A percentile compares a stretch with the other conserved stretches of the same genome.
These are phyloP conservation scores for Prunella strophiata DNA, from an alignment of 2,797 vertebrate genomes.

Conservation along the genomic window DNA sequence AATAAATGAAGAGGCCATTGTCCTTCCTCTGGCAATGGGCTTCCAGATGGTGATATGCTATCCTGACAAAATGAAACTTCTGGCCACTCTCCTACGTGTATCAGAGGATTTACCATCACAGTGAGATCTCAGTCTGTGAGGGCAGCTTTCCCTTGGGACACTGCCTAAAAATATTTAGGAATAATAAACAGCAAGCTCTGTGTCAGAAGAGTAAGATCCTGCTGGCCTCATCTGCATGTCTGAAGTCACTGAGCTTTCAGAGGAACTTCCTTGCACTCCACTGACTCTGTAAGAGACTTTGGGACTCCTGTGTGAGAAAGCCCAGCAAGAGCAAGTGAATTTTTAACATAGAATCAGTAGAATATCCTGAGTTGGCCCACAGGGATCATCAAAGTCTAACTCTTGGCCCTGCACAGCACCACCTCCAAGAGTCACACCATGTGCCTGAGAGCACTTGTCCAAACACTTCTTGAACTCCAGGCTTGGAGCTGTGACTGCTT, in stretches of 20 bases:
- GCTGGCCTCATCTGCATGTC: background rate
- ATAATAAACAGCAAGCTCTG: background rate
- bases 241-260: background rate
- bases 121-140: background rate
- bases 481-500: accelerated
- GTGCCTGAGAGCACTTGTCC: background rate
- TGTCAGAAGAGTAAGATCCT: background rate
- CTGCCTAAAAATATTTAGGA: background rate
- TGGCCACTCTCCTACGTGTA: background rate
- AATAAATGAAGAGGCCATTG: background rate
- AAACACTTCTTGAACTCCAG: background rate
- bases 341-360: background rate
- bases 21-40: background rate
- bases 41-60: background rate
- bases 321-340: background rate
- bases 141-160: background rate
- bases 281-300: background rate
- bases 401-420: background rate
- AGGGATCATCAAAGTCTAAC: background rate
- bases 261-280: background rate
- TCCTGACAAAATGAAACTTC: background rate
- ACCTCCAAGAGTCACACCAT: accelerated
- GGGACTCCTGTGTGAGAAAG: accelerated
- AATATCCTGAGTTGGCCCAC: background rate
- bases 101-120: background rate